Evolutionary conservation across 2,888 invertebrate species (phyloP), one percentile per base, ranked within the genome.

Genomic region (Maniola hyperantus): DNA sequence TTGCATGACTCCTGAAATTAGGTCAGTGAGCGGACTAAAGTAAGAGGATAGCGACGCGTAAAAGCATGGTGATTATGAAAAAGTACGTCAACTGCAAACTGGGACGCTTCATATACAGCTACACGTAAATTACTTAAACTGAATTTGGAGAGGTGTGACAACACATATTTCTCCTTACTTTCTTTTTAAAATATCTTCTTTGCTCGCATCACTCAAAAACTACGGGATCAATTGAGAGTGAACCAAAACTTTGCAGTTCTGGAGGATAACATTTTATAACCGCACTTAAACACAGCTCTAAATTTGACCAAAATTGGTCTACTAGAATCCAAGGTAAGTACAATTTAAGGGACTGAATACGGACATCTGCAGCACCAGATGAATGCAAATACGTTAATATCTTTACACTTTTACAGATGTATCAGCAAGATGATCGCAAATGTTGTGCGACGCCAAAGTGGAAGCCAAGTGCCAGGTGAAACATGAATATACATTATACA

Each of bases 1-100:
- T 71, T 61, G 70, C 72, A 71, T 76, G 77, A 75, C 76, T 79
- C 72, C 68, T 68, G 73, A 73, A 76, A 82, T 79, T 88, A 82
- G 88, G 88, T 88, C 89, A 87, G 72, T 81, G 77, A 76, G 73
- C 77, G 79, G 39, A 64, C 54, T 61, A 61, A 57, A 55, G 60
- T 39, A 60, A 51, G 66, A 63, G 55, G 59, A 64, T 60, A 67
- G 51, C 59, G 39, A 48, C 50, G 48, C 20, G 46, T 36, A 46
- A 20, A n/a, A 15, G 54, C 44, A 39, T 48, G 39, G 64, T 60
- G 53, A 60, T 68, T 70, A 64, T 36, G 48, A 67, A 69, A 68
- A 34, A 64, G 53, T 53, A 67, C 60, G 48, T 11, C 36, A 50
- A 65, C 51, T 50, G 44, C 34, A 60, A 60, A 65, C 55, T 50